A percentile compares a stretch with the other conserved stretches of the same genome.
Conservation (phyloP, 2,888 invertebrate species). For the Augiades crinisus region DNA sequence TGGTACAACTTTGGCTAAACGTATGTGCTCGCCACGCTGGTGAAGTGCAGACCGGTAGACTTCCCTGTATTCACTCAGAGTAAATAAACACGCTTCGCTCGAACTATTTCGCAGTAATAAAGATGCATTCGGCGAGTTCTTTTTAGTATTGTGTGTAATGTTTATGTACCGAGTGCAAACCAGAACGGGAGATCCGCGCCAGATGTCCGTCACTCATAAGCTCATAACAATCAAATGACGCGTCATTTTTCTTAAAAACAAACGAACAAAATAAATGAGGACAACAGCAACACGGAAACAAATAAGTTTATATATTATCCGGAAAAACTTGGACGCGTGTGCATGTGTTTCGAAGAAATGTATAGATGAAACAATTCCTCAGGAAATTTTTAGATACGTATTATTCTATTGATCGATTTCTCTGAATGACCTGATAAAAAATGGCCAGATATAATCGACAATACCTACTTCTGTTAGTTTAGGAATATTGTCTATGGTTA, state of each 20-base stretch:
- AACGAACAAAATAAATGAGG: constrained; percentile 11
- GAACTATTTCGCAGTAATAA: neutral
- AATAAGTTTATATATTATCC: constrained; percentile 1
- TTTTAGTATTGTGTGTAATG: constrained; percentile 6
- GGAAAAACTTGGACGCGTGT: neutral
- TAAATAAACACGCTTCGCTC: neutral
- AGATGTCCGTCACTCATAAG: constrained; percentile 23
- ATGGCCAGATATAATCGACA: no score
- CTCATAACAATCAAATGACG: constrained; percentile 19
- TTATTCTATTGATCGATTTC: no score
- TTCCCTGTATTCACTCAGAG: neutral
- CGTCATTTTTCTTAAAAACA: constrained; percentile 12
- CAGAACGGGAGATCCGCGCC: constrained; percentile 8
- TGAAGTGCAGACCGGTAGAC: no score
- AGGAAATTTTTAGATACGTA: no score
- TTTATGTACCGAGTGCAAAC: constrained; percentile 6
- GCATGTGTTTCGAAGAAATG: neutral
- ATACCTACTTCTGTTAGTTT: no score
- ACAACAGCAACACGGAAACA: constrained; percentile 8
- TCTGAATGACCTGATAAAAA: no score
- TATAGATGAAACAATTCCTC: neutral
- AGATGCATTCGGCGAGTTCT: constrained; percentile 14
- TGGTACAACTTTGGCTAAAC: no score
- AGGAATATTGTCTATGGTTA: no score
- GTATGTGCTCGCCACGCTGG: no score